Percentiles rank a stretch among this genome's conserved stretches.
These are phyloP conservation scores for Dipus sagitta DNA, from an alignment of 2,797 vertebrate genomes.

Conservation along the genomic window DNA sequence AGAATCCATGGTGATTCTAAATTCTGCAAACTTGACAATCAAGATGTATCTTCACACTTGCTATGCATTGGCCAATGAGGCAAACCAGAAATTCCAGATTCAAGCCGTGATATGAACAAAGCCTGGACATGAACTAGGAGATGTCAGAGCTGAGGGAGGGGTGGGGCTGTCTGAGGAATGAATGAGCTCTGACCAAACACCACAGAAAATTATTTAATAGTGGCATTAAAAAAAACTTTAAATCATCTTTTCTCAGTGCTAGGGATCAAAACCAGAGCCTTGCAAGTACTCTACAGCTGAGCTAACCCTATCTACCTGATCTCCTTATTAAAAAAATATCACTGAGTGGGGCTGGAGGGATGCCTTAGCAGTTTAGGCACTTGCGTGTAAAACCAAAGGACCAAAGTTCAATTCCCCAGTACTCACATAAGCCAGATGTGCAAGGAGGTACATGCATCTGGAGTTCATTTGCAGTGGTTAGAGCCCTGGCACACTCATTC, in stretches of 20 bases:
- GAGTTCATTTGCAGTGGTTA: too few species aligned
- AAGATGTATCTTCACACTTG: neutral
- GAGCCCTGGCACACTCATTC: too few species aligned
- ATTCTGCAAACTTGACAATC: neutral
- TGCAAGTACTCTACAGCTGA: neutral
- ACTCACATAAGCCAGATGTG: too few species aligned
- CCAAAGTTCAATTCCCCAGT: too few species aligned
- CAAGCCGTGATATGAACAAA: neutral
- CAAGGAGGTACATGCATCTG: too few species aligned
- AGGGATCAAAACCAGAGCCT: too few species aligned
- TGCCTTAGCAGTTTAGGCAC: too few species aligned
- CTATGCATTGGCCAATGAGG: neutral
- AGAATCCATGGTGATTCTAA: neutral
- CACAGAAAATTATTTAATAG: too few species aligned
- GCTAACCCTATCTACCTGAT: neutral
- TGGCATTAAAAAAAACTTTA: neutral
- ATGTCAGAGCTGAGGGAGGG: too few species aligned
- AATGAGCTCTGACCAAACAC: neutral
- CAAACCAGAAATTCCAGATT: neutral
- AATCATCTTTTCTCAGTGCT: neutral
- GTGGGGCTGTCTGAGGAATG: too few species aligned
- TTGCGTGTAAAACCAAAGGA: too few species aligned
- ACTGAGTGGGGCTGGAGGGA: neutral
- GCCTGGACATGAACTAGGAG: accelerated
- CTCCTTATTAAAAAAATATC: neutral